Conservation (phyloP, 2,888 invertebrate genomes). For the Trimorus sp. region DNA sequence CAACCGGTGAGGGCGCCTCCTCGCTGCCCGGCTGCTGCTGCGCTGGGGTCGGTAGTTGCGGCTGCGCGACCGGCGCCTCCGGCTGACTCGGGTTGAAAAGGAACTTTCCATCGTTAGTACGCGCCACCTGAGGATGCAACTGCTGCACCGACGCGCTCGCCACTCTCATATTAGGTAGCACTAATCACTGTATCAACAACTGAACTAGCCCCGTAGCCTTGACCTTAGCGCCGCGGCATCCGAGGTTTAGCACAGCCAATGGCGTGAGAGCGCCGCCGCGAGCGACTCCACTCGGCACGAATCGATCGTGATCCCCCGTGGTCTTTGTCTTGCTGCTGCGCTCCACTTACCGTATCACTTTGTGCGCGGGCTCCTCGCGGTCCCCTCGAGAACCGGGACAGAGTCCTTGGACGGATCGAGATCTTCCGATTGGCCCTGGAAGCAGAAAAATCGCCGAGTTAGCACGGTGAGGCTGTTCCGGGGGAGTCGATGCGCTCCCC, state of each 20-base stretch:
- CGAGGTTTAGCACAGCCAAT: conserved; percentile 59
- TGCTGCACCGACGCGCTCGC: conserved; percentile 76
- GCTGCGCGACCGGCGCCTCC: conserved; percentile 67
- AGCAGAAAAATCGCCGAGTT: conserved; percentile 27
- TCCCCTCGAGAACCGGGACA: conserved; percentile 47
- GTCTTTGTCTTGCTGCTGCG: conserved; percentile 38
- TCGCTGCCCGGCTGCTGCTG: conserved; percentile 63
- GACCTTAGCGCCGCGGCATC: conserved; percentile 47
- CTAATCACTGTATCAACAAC: conserved; percentile 50
- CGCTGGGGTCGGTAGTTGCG: conserved; percentile 43
- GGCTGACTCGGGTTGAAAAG: conserved; percentile 75
- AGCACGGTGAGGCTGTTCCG: background rate
- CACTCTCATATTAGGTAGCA: conserved; percentile 78
- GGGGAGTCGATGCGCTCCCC: conserved; percentile 3
- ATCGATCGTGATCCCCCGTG: conserved; percentile 25
- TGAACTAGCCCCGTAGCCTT: conserved; percentile 56
- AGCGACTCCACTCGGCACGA: conserved; percentile 45
- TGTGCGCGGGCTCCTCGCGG: conserved; percentile 70
- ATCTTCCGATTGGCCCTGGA: conserved; percentile 70
- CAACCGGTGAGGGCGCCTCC: conserved; percentile 70
- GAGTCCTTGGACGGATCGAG: conserved; percentile 77
- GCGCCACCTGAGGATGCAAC: conserved; percentile 78
- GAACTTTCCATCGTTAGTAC: conserved; percentile 79
- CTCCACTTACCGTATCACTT: conserved; percentile 69
- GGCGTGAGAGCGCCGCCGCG: conserved; percentile 49